Base-by-base conservation (phyloP, 2,797 vertebrate genomes). In the Enteromius unitaeniatus region DNA sequence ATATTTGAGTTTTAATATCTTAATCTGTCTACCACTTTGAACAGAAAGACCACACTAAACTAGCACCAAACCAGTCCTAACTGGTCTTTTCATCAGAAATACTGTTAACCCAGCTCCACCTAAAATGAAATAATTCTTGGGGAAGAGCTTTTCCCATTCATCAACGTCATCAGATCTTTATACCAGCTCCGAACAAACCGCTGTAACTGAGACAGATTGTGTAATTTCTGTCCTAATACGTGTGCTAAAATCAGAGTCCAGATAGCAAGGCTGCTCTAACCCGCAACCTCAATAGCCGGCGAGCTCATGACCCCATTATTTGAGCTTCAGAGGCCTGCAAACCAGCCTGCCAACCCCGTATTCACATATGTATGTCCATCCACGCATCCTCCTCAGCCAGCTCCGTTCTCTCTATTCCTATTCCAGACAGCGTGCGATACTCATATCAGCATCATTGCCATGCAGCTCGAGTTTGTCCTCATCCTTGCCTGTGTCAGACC, bases 381-480 rank as follows among this genome's bases (percentile, higher is more conserved):
- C 13, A 9, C 17, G 42, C 40, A 40, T 67, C 45, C 26, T n/a
- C 14, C 47, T 60, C 53, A 76, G 19, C 64, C 53, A 55, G 42
- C 23, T 77, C 55, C 8, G 10, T 47, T 85, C 51, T 76, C 55
- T 84, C 74, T 68, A 58, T 81, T 69, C 17, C 23, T 17, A 82
- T 79, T 76, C 75, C 62, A 85, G 64, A 69, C 68, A 34, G 67
- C n/a, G 75, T 53, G 37, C 45, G 79, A 78, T 77, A 65, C 82
- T 75, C 74, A 69, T 86, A 31, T 78, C 82, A 47, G 51, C 84
- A 84, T 84, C 84, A 82, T 84, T 88, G 74, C 82, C 51, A 88
- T 84, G 79, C 84, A 79, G 73, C 55, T 51, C 14, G 45, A 84
- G 78, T 88, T 76, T 84, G 78, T 84, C 83, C 69, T 76, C 78